Conservation (phyloP, 2,888 invertebrate species). For the Glyphotaelius pellucidus region DNA sequence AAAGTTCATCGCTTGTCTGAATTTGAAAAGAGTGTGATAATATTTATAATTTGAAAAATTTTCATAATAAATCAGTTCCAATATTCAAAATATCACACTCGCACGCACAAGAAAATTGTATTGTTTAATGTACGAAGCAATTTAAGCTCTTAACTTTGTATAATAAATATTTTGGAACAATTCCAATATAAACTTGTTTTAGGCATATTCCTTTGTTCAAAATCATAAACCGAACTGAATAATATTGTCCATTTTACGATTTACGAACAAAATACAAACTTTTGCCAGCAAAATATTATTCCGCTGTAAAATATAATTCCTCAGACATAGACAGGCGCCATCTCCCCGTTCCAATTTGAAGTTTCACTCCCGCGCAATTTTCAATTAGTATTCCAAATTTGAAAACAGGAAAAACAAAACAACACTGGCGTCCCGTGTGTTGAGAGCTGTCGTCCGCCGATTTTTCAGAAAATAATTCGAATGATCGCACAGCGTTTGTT, state of each 20-base stretch:
- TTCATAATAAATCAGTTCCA: too few relatives aligned
- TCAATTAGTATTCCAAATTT: constrained; percentile 46
- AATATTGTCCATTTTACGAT: background rate
- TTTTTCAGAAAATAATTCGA: constrained; percentile 22
- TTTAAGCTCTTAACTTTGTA: background rate
- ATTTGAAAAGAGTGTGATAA: too few relatives aligned
- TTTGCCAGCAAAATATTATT: constrained; percentile 25
- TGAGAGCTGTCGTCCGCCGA: constrained; percentile 27
- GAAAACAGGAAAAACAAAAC: constrained; percentile 35
- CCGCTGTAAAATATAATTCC: background rate
- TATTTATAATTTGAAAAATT: too few relatives aligned
- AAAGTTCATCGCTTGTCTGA: too few relatives aligned
- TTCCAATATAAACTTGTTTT: background rate
- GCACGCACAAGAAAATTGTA: too few relatives aligned
- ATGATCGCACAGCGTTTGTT: constrained; percentile 20
- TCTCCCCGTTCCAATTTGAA: background rate
- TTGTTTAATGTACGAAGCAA: background rate
- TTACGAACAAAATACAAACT: constrained; percentile 21
- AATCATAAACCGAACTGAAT: constrained; percentile 8
- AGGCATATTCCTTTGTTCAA: constrained; percentile 17
- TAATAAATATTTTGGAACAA: background rate
- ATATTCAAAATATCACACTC: too few relatives aligned
- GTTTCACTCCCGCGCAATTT: constrained; percentile 30
- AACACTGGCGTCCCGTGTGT: constrained; percentile 12
- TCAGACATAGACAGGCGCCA: background rate